Evolutionary conservation across 2,797 vertebrate species (phyloP).

Genomic region (Pogoniulus pusillus): DNA sequence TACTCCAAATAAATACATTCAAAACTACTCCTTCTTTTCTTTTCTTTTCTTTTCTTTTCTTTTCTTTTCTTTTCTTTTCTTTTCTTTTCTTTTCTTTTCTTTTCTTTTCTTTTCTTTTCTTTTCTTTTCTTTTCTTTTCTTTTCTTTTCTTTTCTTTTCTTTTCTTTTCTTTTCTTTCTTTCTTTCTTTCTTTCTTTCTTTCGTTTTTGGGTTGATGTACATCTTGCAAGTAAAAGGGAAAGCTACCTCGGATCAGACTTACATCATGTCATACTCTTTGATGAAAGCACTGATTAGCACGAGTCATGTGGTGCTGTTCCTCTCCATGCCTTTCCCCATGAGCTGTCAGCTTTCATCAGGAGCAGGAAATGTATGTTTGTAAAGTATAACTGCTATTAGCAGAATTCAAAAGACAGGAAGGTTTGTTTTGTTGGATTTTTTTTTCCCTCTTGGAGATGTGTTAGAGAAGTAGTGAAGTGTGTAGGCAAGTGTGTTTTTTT

Average conservation of each 20-base stretch:
- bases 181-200: no score
- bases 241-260: neutral
- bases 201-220: neutral
- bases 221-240: constrained; percentile 31
- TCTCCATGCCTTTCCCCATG: neutral
- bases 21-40: neutral
- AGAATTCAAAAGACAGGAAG: neutral
- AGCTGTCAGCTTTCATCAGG: constrained; percentile 43
- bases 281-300: constrained; percentile 32
- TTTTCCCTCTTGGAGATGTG: neutral
- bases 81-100: no score
- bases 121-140: no score
- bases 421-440: neutral
- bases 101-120: no score
- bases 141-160: neutral
- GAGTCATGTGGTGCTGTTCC: neutral
- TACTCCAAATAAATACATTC: neutral
- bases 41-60: no score
- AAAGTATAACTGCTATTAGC: neutral
- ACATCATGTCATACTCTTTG: neutral
- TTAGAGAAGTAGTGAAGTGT: constrained; percentile 1
- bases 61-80: no score
- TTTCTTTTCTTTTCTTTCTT: no score
- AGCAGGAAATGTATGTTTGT: constrained; percentile 6
- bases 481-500: constrained; percentile 24